Evolutionary conservation across 2,113 vertebrate species (phyloP), one percentile per base, ranked within the genome.

Genomic region (Indicator indicator): DNA sequence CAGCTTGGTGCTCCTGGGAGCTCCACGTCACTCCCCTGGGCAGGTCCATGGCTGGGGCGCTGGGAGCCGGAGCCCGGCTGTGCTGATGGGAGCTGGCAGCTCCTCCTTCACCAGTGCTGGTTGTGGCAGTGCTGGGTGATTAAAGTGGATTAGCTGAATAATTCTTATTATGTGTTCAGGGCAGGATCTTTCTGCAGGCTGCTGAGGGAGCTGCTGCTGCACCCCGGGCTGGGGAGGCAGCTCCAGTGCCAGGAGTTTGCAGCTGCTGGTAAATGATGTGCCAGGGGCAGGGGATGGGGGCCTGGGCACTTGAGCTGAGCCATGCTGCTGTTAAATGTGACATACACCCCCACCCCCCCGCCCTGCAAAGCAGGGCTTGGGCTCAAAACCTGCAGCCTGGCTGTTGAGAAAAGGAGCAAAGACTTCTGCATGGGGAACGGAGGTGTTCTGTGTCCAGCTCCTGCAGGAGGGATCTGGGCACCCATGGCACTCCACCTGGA

Each of bases 61-160:
- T 30, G 59, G 92, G 32, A 33, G 94, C 74, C 7, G 12, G 50
- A 68, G 54, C 72, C 63, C 73, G 70, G 63, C 75, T 38, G 5
- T 4, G 72, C 54, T 94, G 94, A 95, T 96, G 26, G 56, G 89
- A 95, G 93, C 93, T 54, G 97, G 97, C 97, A 97, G 96, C 92
- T 94, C n/a, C 75, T 95, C 93, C 96, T 97, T 97, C 93, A 95
- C 46, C 92, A 95, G 85, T 88, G 48, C 79, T 94, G 80, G 73
- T 32, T 38, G 78, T 90, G 95, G 95, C 93, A 84, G 58, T 72
- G 42, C 82, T 42, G 83, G 89, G 83, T 96, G 96, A 96, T 97
- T 97, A 95, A 92, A 96, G 94, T 74, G 94, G 96, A 97, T 96
- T 94, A 94, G 89, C 93, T 42, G 97, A 94, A 88, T 92, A 94